A percentile compares a stretch with the other conserved stretches of the same genome.
These are phyloP conservation scores for Thecocarcelia acutangulata DNA, from an alignment of 2,888 invertebrate genomes.

Conservation along the genomic window DNA sequence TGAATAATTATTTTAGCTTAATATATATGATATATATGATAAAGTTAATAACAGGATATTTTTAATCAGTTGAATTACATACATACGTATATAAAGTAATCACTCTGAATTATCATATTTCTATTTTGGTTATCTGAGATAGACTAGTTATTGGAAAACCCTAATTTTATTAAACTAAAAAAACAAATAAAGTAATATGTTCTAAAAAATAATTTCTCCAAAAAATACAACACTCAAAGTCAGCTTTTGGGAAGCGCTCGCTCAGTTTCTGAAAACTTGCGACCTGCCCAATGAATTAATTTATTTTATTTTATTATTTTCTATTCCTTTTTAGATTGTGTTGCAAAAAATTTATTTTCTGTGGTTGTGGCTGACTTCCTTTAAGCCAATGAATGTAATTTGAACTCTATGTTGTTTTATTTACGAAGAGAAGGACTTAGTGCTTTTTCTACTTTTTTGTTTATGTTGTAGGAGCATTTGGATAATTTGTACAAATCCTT, in stretches of 20 bases:
- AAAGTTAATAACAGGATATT: too few relatives aligned
- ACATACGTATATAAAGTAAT: too few relatives aligned
- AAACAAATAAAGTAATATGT: too few relatives aligned
- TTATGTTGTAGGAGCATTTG: slow-evolving; percentile 15
- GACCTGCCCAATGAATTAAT: neutral
- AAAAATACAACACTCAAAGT: neutral
- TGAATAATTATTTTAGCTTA: too few relatives aligned
- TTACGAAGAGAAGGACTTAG: neutral
- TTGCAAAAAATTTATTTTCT: slow-evolving; percentile 85
- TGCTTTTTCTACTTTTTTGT: neutral
- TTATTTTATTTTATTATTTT: neutral
- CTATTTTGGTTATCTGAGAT: too few relatives aligned
- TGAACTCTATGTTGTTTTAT: slow-evolving; percentile 20
- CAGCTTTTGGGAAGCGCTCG: neutral
- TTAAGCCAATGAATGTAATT: slow-evolving; percentile 59
- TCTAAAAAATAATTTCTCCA: too few relatives aligned
- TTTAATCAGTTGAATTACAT: too few relatives aligned
- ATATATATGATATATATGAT: too few relatives aligned
- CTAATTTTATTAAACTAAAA: too few relatives aligned
- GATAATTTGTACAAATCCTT: slow-evolving; percentile 63
- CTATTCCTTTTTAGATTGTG: neutral
- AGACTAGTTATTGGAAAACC: too few relatives aligned
- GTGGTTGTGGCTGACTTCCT: slow-evolving; percentile 34
- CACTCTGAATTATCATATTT: too few relatives aligned
- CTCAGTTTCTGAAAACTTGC: neutral